phyloP scores from a whole-genome alignment of 2,113 vertebrate genomes.

The Bombycilla garrulus region DNA sequence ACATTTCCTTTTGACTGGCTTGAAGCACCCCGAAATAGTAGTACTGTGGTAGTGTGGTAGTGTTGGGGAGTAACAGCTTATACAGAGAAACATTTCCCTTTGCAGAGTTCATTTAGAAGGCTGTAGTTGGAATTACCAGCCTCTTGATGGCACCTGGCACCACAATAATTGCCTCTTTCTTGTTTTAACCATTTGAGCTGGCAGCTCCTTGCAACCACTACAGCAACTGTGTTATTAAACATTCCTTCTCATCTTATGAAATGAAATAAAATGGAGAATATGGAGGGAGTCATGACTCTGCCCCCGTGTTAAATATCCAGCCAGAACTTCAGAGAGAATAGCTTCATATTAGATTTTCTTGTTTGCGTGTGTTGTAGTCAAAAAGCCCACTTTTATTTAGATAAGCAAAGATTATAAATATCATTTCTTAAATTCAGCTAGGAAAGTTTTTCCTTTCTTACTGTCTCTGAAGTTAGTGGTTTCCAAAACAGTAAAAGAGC shows the following conservation, averaged over 20 bases:
- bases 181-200: background rate
- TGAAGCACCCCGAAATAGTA: background rate
- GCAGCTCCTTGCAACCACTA: background rate
- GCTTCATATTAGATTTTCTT: background rate
- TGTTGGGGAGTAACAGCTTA: background rate
- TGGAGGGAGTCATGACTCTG: background rate
- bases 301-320: background rate
- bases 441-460: background rate
- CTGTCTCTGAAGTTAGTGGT: background rate
- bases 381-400: background rate
- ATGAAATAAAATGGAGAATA: background rate
- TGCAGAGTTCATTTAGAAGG: background rate
- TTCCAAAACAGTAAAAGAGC: background rate
- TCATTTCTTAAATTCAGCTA: background rate
- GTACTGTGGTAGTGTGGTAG: background rate
- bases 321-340: background rate
- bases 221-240: background rate
- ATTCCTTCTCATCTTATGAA: background rate
- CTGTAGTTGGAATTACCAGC: constrained; percentile 53
- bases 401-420: background rate
- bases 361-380: background rate
- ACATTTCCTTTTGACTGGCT: background rate
- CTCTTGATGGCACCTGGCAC: constrained; percentile 70
- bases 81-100: background rate
- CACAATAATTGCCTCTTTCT: background rate